Percentiles rank a stretch among this genome's conserved stretches.
Evolutionary conservation across 2,113 vertebrate species (phyloP).

Genomic region (Zosterops japonicus): DNA sequence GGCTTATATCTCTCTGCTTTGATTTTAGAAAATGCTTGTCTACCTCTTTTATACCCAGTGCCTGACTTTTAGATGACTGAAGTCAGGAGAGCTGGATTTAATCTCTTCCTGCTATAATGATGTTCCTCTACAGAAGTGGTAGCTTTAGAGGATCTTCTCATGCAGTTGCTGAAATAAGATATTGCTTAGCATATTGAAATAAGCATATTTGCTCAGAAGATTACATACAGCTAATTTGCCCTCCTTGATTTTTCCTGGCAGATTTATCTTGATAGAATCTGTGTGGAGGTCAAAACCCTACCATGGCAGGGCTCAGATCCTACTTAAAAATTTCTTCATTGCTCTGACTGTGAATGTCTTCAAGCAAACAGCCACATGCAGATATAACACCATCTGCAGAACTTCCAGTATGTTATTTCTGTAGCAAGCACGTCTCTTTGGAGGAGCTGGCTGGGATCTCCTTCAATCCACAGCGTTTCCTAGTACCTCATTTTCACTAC

Average conservation of each 20-base stretch:
- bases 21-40: neutral
- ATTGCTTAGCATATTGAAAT: neutral
- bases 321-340: neutral
- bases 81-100: neutral
- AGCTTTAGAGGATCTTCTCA: neutral
- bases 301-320: neutral
- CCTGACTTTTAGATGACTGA: neutral
- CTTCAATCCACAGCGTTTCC: neutral
- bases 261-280: neutral
- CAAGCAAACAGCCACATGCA: neutral
- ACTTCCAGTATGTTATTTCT: neutral
- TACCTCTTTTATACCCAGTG: neutral
- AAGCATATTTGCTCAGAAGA: neutral
- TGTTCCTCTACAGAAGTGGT: neutral
- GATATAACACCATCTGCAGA: neutral
- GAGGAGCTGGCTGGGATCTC: neutral
- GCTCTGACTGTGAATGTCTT: fast-evolving
- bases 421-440: neutral
- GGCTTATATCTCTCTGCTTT: neutral
- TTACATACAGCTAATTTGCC: neutral
- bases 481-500: neutral
- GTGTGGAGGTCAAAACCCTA: neutral
- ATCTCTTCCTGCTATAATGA: neutral
- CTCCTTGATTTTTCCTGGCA: neutral
- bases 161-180: neutral